phyloP scores from a whole-genome alignment of 2,888 invertebrate genomes.

The Xylota segnis region DNA sequence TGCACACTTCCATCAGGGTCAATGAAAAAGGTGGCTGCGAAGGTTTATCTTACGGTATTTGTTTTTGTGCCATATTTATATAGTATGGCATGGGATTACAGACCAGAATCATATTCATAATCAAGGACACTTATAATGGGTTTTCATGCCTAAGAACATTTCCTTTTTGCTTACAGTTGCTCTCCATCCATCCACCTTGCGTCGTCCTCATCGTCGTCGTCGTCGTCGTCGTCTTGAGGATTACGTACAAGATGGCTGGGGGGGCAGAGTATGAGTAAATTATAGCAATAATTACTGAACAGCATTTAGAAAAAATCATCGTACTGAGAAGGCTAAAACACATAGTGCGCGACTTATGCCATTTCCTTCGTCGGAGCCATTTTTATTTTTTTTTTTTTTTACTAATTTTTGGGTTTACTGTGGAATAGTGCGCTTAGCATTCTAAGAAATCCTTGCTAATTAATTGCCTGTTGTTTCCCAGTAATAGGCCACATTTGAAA shows the following conservation, averaged over 20 bases:
- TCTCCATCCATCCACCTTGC: neutral
- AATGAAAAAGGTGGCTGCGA: conserved; percentile 41
- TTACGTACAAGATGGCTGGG: neutral
- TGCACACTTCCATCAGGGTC: conserved; percentile 50
- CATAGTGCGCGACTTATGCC: neutral
- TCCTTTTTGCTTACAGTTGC: conserved; percentile 32
- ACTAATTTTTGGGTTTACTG: too few species aligned
- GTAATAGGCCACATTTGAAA: too few species aligned
- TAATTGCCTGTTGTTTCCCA: too few species aligned
- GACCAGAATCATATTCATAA: conserved; percentile 61
- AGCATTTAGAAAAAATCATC: conserved; percentile 48
- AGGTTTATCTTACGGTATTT: conserved; percentile 50
- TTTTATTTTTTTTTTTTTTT: neutral
- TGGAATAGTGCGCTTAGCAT: too few species aligned
- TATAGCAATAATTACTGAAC: conserved; percentile 46
- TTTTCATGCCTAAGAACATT: conserved; percentile 66
- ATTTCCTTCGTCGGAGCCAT: neutral
- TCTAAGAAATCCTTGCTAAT: too few species aligned
- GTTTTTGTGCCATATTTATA: conserved; percentile 28
- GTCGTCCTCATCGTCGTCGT: too few species aligned
- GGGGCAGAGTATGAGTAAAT: conserved; percentile 13
- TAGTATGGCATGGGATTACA: conserved; percentile 49
- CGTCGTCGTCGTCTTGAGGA: conserved; percentile 19
- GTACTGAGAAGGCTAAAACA: neutral
- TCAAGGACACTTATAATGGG: conserved; percentile 69